Evolutionary conservation across 1,140 invertebrate species (phyloP).

Genomic region (Aricia agestis): DNA sequence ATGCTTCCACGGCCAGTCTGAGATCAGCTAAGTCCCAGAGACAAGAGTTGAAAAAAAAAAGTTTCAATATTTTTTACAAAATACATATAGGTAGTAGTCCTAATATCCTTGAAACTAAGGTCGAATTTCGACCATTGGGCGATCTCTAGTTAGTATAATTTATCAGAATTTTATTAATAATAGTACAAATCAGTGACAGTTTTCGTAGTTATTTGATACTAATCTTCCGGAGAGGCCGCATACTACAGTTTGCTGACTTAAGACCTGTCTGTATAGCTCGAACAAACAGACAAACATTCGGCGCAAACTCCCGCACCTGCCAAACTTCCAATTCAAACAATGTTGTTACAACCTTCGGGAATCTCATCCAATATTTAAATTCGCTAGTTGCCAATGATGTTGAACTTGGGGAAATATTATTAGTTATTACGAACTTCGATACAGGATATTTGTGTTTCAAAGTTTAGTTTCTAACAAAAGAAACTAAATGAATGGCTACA

Average conservation of each 20-base stretch:
- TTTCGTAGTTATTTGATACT: constrained; percentile 31
- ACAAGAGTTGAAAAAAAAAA: too few relatives aligned
- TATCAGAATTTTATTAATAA: too few relatives aligned
- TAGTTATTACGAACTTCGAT: background rate
- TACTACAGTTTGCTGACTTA: constrained; percentile 47
- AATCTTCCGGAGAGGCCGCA: constrained; percentile 41
- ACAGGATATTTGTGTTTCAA: background rate
- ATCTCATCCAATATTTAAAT: constrained; percentile 26
- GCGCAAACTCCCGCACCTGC: constrained; percentile 50
- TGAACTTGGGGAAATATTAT: constrained; percentile 2
- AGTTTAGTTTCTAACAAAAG: background rate
- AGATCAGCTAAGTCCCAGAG: too few relatives aligned
- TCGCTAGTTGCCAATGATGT: constrained; percentile 20
- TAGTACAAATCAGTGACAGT: background rate
- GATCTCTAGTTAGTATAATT: too few relatives aligned
- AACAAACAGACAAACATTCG: constrained; percentile 51
- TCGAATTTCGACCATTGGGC: too few relatives aligned
- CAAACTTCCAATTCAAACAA: constrained; percentile 37
- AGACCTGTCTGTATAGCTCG: constrained; percentile 39
- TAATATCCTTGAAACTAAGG: too few relatives aligned
- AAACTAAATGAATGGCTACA: background rate
- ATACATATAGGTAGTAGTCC: too few relatives aligned
- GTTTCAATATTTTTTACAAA: too few relatives aligned
- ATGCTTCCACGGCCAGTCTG: too few relatives aligned
- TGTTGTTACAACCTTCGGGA: constrained; percentile 26